phyloP scores from a whole-genome alignment of 2,113 vertebrate genomes.

The Crotalus helleri region DNA sequence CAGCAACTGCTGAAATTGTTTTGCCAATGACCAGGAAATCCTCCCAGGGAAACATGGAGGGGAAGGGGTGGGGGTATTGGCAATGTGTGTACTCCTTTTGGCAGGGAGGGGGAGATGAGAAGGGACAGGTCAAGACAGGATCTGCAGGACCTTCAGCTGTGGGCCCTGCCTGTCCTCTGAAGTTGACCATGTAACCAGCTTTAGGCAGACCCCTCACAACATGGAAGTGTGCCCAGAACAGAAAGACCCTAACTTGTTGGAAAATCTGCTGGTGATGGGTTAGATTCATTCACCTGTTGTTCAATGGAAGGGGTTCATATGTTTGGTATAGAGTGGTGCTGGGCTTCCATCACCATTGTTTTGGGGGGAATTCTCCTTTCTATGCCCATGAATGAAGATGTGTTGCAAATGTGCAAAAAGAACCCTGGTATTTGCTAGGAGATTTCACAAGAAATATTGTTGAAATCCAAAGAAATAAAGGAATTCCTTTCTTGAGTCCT shows the following conservation, averaged over 20 bases:
- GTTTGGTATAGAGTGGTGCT: too few relatives aligned
- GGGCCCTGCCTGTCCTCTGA: background rate
- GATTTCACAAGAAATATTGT: background rate
- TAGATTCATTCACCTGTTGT: background rate
- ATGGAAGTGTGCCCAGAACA: background rate
- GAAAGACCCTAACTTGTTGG: background rate
- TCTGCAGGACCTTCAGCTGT: background rate
- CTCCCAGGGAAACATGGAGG: background rate
- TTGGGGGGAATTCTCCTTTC: background rate
- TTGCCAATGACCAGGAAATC: background rate
- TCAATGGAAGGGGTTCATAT: background rate
- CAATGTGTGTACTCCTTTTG: too few relatives aligned
- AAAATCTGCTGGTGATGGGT: background rate
- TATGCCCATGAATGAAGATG: background rate
- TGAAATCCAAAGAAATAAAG: background rate
- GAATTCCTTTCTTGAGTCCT: background rate
- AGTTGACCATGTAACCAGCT: background rate
- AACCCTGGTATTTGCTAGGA: background rate
- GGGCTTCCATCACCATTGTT: too few relatives aligned
- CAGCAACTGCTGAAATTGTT: background rate
- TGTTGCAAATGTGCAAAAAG: background rate
- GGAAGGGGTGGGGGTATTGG: background rate
- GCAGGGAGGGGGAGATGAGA: background rate
- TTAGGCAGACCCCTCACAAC: background rate
- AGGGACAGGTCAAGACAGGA: background rate